phyloP scores from a whole-genome alignment of 2,113 vertebrate species.

The Nyctereutes procyonoides region DNA sequence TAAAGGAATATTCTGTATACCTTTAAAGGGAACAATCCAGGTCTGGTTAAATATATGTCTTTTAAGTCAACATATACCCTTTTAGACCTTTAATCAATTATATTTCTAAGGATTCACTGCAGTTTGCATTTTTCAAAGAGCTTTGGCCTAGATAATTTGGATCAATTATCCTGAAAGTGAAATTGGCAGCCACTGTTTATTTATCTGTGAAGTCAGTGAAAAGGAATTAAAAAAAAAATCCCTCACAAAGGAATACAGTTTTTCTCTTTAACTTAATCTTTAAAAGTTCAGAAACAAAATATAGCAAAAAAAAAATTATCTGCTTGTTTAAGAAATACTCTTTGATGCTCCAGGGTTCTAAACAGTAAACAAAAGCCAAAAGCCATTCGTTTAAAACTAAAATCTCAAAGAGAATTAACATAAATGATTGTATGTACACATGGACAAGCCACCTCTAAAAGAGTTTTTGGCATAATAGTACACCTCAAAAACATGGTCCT shows the following conservation, averaged over 20 bases:
- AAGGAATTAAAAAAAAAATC: not conserved
- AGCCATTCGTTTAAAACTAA: constrained; percentile 16
- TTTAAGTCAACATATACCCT: not conserved
- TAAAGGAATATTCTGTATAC: not conserved
- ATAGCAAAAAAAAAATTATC: constrained; percentile 7
- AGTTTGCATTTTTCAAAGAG: constrained; percentile 64
- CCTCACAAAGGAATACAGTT: not conserved
- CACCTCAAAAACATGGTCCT: not conserved
- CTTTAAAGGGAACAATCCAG: not conserved
- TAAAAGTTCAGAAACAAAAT: constrained; percentile 19
- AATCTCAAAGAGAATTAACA: constrained; percentile 11
- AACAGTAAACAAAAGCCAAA: constrained; percentile 22
- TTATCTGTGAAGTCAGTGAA: constrained; percentile 51
- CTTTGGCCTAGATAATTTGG: constrained; percentile 61
- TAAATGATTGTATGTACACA: not conserved
- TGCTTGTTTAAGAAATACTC: constrained; percentile 4
- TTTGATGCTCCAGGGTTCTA: constrained; percentile 8
- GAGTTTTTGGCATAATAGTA: not conserved
- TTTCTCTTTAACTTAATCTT: constrained; percentile 26
- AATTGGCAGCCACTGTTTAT: constrained; percentile 67
- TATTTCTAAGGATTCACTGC: constrained; percentile 49
- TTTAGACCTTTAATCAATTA: constrained; percentile 59
- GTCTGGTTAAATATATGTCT: constrained; percentile 38
- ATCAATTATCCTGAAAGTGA: constrained; percentile 70
- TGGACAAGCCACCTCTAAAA: not conserved